phyloP scores from a whole-genome alignment of 2,113 vertebrate species.

The Rhadina sibilatrix region DNA sequence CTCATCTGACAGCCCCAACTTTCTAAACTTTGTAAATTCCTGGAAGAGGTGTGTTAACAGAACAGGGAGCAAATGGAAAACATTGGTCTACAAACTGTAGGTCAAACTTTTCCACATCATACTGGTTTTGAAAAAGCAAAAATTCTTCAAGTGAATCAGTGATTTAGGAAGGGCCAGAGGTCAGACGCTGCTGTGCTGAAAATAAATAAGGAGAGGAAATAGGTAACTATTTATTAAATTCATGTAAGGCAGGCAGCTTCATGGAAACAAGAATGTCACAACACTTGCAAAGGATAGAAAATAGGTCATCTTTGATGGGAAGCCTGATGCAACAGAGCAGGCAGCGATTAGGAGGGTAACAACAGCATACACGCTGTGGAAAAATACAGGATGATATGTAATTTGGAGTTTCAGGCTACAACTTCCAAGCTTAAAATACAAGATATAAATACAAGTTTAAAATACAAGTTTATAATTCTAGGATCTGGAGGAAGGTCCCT shows the following conservation, averaged over 20 bases:
- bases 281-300: background rate
- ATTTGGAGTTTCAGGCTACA: constrained; percentile 19
- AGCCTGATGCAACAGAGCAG: background rate
- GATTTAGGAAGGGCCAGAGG: background rate
- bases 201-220: background rate
- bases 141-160: background rate
- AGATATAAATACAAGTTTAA: constrained; percentile 4
- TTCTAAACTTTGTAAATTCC: background rate
- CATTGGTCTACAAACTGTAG: background rate
- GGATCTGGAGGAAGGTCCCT: background rate
- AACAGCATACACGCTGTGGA: background rate
- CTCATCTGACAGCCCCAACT: background rate
- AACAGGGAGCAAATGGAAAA: background rate
- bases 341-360: background rate
- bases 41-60: background rate
- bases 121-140: background rate
- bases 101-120: background rate
- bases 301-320: background rate
- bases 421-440: constrained; percentile 37
- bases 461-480: constrained; percentile 15
- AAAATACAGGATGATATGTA: background rate
- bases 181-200: background rate
- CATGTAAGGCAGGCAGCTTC: background rate
- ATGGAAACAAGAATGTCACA: background rate
- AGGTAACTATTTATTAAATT: background rate